These are phyloP conservation scores for Dasypolia templi DNA, from an alignment of 2,888 invertebrate genomes.

Conservation along the genomic window DNA sequence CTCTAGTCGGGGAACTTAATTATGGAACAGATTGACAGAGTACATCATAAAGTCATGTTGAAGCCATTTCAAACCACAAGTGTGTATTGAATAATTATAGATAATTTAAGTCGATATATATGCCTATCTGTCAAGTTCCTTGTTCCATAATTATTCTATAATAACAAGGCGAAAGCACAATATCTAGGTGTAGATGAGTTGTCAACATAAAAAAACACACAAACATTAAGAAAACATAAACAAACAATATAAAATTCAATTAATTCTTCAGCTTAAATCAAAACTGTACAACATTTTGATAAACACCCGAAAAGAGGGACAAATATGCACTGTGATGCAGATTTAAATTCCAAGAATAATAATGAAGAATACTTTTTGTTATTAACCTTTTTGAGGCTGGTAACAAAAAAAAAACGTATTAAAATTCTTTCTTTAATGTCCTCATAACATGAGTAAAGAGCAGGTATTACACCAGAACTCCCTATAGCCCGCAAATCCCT, in stretches of 20 bases:
- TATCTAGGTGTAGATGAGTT: neutral
- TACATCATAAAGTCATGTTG: neutral
- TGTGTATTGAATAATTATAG: neutral
- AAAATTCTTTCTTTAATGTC: constrained; percentile 73
- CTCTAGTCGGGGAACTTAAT: too few species aligned
- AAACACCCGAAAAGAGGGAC: neutral
- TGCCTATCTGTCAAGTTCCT: neutral
- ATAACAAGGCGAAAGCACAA: neutral
- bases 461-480: constrained; percentile 79
- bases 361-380: constrained; percentile 43
- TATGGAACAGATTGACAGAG: neutral
- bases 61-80: neutral
- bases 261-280: neutral
- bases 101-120: neutral
- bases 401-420: constrained; percentile 72
- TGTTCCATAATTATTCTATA: neutral
- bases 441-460: constrained; percentile 77
- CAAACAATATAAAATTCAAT: neutral
- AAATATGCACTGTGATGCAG: constrained; percentile 15
- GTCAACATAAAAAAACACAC: neutral
- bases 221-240: neutral
- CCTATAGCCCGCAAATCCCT: constrained; percentile 77
- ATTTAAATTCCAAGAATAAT: constrained; percentile 34
- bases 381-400: constrained; percentile 63
- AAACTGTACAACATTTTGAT: neutral